These are phyloP conservation scores for Erpobdella octoculata DNA, from an alignment of 2,888 invertebrate species.

Conservation along the genomic window DNA sequence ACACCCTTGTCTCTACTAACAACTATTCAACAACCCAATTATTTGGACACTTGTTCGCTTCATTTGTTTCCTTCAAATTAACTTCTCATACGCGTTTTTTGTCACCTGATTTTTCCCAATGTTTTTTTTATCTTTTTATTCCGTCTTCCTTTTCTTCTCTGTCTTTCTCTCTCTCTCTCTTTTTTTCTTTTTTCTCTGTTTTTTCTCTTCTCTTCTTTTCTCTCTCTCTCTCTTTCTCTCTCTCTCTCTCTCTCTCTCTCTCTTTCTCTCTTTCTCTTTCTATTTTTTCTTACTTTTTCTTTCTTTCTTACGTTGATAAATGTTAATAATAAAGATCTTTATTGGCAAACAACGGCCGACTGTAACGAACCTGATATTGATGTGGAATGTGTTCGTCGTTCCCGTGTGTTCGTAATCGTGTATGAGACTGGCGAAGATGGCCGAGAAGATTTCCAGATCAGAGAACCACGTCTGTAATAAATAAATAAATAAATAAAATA, in stretches of 20 bases:
- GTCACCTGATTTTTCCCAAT: no score
- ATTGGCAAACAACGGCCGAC: no score
- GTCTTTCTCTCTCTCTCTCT: no score
- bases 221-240: neutral
- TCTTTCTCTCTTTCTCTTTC: no score
- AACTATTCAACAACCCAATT: no score
- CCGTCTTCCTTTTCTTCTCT: no score
- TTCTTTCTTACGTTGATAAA: neutral
- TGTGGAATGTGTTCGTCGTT: slow-evolving; percentile 93
- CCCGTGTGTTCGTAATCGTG: slow-evolving; percentile 95
- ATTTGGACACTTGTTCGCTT: no score
- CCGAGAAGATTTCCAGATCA: slow-evolving; percentile 81
- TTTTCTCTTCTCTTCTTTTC: neutral
- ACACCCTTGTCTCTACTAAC: no score
- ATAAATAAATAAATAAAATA: neutral
- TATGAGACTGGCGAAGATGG: slow-evolving; percentile 82
- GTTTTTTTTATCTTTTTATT: no score
- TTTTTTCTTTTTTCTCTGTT: no score
- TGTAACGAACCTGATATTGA: slow-evolving; percentile 83
- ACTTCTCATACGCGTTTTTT: no score
- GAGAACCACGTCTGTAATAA: slow-evolving; percentile 76
- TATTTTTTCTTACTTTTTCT: neutral
- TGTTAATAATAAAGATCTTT: neutral
- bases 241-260: neutral
- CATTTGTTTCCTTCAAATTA: no score